Evolutionary conservation across 2,888 invertebrate genomes (phyloP).

Genomic region (Thelaira solivaga): DNA sequence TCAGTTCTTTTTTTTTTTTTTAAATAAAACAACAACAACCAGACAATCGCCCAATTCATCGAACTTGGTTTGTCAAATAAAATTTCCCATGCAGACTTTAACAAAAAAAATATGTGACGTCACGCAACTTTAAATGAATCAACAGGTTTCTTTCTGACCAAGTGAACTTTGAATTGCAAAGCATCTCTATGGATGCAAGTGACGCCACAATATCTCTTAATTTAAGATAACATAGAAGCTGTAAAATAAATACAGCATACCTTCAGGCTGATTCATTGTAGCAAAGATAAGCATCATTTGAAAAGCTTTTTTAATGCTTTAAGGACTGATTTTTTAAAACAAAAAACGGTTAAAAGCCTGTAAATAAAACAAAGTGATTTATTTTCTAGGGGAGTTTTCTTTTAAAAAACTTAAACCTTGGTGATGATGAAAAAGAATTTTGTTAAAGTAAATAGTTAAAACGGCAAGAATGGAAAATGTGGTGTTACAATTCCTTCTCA

Average conservation of each 20-base stretch:
- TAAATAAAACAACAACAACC: constrained; percentile 8
- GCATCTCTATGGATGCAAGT: neutral
- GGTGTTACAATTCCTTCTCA: no score
- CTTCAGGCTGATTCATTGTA: neutral
- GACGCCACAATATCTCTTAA: constrained; percentile 39
- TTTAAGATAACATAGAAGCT: neutral
- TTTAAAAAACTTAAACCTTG: no score
- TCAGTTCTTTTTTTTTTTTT: neutral
- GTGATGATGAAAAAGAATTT: no score
- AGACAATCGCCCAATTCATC: constrained; percentile 41
- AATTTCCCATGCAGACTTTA: constrained; percentile 27
- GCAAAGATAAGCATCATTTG: neutral
- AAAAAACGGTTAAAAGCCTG: no score
- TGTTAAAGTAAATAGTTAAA: no score
- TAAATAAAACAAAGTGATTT: no score
- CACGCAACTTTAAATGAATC: constrained; percentile 31
- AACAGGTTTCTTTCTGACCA: constrained; percentile 41
- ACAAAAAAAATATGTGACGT: constrained; percentile 27
- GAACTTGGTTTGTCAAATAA: constrained; percentile 32
- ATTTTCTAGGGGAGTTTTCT: no score
- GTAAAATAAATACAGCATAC: neutral
- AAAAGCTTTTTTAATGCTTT: neutral
- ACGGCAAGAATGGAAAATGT: no score
- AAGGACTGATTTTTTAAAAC: no score
- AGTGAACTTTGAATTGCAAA: constrained; percentile 25